Evolutionary conservation across 2,113 vertebrate species (phyloP), one percentile per base, ranked within the genome.

Genomic region (Malaclemys terrapin): DNA sequence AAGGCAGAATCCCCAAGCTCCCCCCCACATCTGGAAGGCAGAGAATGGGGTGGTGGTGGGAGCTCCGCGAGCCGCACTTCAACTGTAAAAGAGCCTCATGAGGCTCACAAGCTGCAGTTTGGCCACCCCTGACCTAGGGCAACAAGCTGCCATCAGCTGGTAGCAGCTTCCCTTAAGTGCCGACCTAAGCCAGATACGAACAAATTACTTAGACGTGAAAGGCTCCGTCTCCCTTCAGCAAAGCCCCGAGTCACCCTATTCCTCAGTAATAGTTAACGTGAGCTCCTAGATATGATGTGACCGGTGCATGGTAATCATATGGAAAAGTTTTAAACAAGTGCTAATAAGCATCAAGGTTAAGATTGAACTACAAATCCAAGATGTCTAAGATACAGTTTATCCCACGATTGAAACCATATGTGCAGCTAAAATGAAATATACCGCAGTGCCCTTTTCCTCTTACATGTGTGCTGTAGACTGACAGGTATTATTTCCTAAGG

Each of bases 261-360:
- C 57, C 89, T 83, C 1, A 0, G 45, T 1, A 50, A 38, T 78
- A 84, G 82, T 91, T 89, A 91, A 87, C 1, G 2, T 79, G 12
- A 95, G 87, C 42, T 78, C 86, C 65, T 85, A 65, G 49, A 75
- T 31, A 27, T 92, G 87, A 50, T 45, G 81, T 81, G 94, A 91
- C 5, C 62, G 79, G 91, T 91, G 89, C 84, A 84, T 57, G 82
- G 89, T 86, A 53, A 91, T 90, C 95, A 84, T 85, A 54, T 19
- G 65, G 75, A 52, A 93, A 91, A 95, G 54, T 19, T 27, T 87
- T 89, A 93, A 93, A 16, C 50, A 52, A 52, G 86, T 31, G 76
- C 93, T 92, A 94, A 93, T 96, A 91, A 85, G 35, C 93, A 89
- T 85, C 16, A 76, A 93, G 57, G 65, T 45, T 31, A 90, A 91